Conservation (phyloP, 2,888 invertebrate species). For the Nomada lathburiana region DNA sequence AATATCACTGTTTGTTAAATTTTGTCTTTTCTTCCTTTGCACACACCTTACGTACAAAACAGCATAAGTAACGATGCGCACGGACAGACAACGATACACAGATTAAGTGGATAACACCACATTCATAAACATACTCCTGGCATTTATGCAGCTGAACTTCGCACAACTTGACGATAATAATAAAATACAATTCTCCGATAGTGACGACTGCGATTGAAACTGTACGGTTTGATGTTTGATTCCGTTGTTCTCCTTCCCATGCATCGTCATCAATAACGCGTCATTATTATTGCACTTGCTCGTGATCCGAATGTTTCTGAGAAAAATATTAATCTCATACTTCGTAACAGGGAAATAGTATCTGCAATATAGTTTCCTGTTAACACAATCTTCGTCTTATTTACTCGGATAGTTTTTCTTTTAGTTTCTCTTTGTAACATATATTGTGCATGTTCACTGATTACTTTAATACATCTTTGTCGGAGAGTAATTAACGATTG, state of each 20-base stretch:
- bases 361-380: too few relatives aligned
- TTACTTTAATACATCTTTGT: not conserved
- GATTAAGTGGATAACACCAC: slow-evolving; percentile 62
- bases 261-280: not conserved
- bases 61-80: slow-evolving; percentile 70
- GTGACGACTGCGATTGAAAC: slow-evolving; percentile 60
- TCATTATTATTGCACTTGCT: not conserved
- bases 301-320: not conserved
- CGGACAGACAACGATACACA: slow-evolving; percentile 58
- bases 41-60: slow-evolving; percentile 73
- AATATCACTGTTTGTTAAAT: slow-evolving; percentile 46
- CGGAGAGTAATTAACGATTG: not conserved
- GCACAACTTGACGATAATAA: slow-evolving; percentile 70
- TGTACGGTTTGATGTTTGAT: slow-evolving; percentile 23
- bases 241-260: slow-evolving; percentile 34
- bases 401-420: too few relatives aligned
- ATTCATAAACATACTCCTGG: slow-evolving; percentile 73
- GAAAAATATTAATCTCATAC: not conserved
- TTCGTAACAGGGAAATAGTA: not conserved
- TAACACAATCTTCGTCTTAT: too few relatives aligned
- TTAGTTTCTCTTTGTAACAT: too few relatives aligned
- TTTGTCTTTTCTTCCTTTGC: slow-evolving; percentile 33
- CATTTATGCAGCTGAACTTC: slow-evolving; percentile 75
- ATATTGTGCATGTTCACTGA: not conserved
- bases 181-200: slow-evolving; percentile 69